Evolutionary conservation across 2,113 vertebrate genomes (phyloP), one percentile per base, ranked within the genome.

Genomic region (Lampris incognitus): DNA sequence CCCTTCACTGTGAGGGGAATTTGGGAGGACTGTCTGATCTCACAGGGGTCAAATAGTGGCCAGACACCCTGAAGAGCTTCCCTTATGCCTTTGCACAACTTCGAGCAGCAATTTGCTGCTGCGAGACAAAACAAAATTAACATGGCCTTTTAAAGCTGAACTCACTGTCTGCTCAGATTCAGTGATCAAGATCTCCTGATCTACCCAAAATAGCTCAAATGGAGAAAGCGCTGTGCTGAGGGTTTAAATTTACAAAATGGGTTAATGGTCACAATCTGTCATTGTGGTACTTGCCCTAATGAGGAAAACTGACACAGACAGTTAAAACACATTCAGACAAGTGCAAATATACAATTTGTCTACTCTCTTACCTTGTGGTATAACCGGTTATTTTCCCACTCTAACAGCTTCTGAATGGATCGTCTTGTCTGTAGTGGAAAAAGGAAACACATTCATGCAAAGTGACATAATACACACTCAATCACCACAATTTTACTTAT

Each of bases 321-420:
- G 74, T 84, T 73, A 80, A 24, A 69, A 13, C 70, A 9, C 74
- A 75, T 80, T 66, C 70, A 81, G 78, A 78, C 57, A 61, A 49
- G 68, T 66, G 70, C 69, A 55, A 51, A 87, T 69, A 40, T 72
- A 38, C 44, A 55, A 41, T 65, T 44, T 55, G 73, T 63, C 13
- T 2, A 24, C 42, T 9, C 59, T 44, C 88, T 89, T 95, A 99
- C 98, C 97, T 99, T 99, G 89, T 99, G 98, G 94, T 99, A 99
- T 83, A 99, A 90, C 91, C 98, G 91, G 94, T 99, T 98, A 93
- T 99, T 99, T 92, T 99, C 98, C 98, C 98, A 99, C 93, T 99
- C 98, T 95, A 99, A 81, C 84, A 99, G 92, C 92, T 99, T 99
- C 92, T 99, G 96, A 92, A 99, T 97, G 60, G 98, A 99, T 93